Base-by-base conservation (phyloP, 2,797 vertebrate species). In the Carapus acus region DNA sequence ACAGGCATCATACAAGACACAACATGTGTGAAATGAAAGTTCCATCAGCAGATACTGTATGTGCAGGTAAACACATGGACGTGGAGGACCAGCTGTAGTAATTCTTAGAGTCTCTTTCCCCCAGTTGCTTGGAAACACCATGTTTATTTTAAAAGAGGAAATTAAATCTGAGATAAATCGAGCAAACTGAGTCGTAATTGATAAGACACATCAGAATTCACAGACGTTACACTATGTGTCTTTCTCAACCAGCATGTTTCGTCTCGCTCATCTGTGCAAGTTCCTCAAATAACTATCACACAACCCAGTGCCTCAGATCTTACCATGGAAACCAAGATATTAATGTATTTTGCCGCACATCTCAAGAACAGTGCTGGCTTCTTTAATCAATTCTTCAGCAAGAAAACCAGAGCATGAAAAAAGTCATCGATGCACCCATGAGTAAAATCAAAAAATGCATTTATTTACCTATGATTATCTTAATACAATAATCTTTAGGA, bases 101-200 rank as follows among this genome's bases (percentile, higher is more conserved):
- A 69, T 65, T 57, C 46, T 71, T 56, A 48, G 56, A 54, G 50
- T 34, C 65, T 5, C 46, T 58, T 53, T 37, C 40, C 18, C 48
- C 40, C 48, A 41, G 81, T 85, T 82, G 77, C 83, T 54, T 67
- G 68, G 81, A 74, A 85, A 85, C 82, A 76, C 49, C 39, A 24
- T 31, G 52, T 59, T 74, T 57, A 38, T 66, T 51, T 54, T 29
- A 2, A 14, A 20, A 55, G 58, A 66, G 45, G 14, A 27, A 15
- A 3, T 20, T 13, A 43, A n/a, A 38, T 11, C 16, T 16, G 22
- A 9, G 9, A 7, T 18, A 2, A 49, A 37, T 8, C 27, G 27
- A 16, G 24, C 4, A 42, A 38, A 20, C 9, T 5, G 8, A 18
- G 14, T n/a, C 16, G 14, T 8, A 31, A 31, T 16, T 18, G 18